These are phyloP conservation scores for Phytoseiulus persimilis DNA, from an alignment of 2,888 invertebrate genomes.

Conservation along the genomic window DNA sequence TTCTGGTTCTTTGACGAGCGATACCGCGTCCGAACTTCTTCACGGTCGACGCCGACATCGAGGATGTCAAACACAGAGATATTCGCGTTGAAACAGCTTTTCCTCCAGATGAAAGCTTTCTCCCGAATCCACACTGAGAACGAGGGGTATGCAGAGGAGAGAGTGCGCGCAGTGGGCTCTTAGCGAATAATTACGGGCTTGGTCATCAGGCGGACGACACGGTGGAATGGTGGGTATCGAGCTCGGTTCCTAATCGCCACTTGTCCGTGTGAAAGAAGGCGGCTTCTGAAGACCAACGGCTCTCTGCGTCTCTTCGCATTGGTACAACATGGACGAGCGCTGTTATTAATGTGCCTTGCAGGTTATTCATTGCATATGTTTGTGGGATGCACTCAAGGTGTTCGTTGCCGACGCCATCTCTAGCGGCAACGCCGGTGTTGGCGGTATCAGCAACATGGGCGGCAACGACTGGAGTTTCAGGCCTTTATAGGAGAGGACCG, in stretches of 20 bases:
- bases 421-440: neutral
- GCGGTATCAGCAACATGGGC: neutral
- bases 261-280: neutral
- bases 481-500: too few species aligned
- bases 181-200: neutral
- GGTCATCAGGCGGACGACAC: neutral
- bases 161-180: neutral
- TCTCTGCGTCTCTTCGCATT: neutral
- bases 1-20: too few species aligned
- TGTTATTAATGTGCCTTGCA: slow-evolving; percentile 5
- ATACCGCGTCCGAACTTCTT: too few species aligned
- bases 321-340: neutral
- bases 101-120: too few species aligned
- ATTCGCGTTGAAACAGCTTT: too few species aligned
- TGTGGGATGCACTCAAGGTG: neutral
- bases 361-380: slow-evolving; percentile 5
- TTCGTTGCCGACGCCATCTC: neutral
- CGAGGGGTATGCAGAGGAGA: too few species aligned
- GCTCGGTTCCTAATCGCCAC: neutral
- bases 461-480: neutral
- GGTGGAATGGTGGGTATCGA: neutral
- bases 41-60: too few species aligned
- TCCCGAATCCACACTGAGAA: too few species aligned
- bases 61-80: too few species aligned
- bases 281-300: neutral